Percentiles rank a stretch among this genome's conserved stretches.
Conservation (phyloP, 2,113 vertebrate species). For the Syngnathus floridae region DNA sequence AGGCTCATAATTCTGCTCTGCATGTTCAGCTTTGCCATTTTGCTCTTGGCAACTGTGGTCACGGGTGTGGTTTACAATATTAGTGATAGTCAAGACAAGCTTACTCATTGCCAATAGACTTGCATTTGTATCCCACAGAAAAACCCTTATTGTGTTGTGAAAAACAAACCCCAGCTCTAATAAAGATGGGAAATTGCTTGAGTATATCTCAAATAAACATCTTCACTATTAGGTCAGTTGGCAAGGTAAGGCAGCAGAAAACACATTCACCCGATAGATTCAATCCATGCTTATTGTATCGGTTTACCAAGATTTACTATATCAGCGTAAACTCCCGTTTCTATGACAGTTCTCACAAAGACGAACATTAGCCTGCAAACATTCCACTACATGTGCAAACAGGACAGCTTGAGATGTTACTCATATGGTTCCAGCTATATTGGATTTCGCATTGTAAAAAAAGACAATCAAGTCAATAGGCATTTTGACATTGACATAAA, state of each 20-base stretch:
- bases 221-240: neutral
- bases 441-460: neutral
- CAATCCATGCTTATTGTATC: neutral
- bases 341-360: neutral
- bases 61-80: constrained; percentile 37
- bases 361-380: neutral
- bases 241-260: neutral
- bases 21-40: constrained; percentile 38
- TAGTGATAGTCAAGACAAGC: constrained; percentile 2
- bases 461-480: neutral
- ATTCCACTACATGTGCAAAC: constrained; percentile 6
- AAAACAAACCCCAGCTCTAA: too few relatives aligned
- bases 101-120: neutral
- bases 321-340: neutral
- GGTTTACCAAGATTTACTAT: neutral
- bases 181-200: neutral
- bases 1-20: neutral
- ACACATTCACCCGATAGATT: neutral
- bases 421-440: neutral
- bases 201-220: neutral
- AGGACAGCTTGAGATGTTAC: neutral
- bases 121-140: neutral
- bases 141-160: neutral
- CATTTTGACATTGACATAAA: neutral
- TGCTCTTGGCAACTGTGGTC: constrained; percentile 22